Evolutionary conservation across 2,113 vertebrate species (phyloP).

Genomic region (Cinclus mexicanus): DNA sequence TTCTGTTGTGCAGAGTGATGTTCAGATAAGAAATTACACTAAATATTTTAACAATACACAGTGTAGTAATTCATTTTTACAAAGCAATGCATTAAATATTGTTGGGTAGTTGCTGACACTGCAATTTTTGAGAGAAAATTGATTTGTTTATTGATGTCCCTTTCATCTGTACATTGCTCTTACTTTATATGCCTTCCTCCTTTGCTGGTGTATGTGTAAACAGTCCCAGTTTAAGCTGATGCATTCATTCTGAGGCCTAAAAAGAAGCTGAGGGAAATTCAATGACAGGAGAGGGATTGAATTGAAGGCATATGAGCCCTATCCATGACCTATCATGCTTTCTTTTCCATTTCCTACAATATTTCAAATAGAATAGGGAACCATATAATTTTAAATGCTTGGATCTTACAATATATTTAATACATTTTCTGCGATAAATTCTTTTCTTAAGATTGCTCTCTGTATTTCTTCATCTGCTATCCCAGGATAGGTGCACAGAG

Average conservation of each 20-base stretch:
- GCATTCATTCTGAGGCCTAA: not conserved
- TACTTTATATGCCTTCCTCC: not conserved
- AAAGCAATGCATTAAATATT: not conserved
- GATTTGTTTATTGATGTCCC: not conserved
- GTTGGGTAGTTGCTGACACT: not conserved
- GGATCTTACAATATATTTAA: not conserved
- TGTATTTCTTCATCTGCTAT: not conserved
- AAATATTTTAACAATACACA: not conserved
- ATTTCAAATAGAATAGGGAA: not conserved
- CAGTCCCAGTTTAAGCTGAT: not conserved
- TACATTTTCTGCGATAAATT: not conserved
- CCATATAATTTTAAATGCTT: not conserved
- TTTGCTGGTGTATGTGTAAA: not conserved
- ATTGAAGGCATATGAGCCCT: not conserved
- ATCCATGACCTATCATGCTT: not conserved
- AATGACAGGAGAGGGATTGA: not conserved
- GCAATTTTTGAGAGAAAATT: not conserved
- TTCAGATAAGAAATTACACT: not conserved
- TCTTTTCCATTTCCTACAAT: not conserved
- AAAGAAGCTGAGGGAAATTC: not conserved
- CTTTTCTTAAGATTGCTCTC: not conserved
- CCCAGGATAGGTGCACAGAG: too few species aligned
- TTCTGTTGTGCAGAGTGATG: not conserved
- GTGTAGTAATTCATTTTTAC: not conserved
- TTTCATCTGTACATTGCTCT: not conserved